Conservation (phyloP, 2,888 invertebrate species). For the Latrodectus hesperus region DNA sequence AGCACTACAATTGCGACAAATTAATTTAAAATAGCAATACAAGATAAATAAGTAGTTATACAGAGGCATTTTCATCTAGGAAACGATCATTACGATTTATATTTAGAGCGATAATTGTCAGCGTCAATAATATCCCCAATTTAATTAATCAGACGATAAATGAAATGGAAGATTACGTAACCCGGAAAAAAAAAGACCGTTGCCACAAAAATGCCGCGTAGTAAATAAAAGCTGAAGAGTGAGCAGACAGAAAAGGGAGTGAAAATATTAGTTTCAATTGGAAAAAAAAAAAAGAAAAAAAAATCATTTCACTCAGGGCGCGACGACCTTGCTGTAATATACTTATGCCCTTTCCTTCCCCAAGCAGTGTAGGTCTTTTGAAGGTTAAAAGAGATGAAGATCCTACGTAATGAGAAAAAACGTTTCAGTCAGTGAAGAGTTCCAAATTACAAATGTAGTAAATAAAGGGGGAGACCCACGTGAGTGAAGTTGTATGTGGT, state of each 20-base stretch:
- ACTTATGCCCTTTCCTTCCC: conserved; percentile 18
- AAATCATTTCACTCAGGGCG: conserved; percentile 5
- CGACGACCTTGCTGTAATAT: conserved; percentile 23
- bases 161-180: too few relatives aligned
- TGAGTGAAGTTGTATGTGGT: background rate
- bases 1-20: too few relatives aligned
- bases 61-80: too few relatives aligned
- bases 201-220: background rate
- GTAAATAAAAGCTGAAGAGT: background rate
- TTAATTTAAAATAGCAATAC: too few relatives aligned
- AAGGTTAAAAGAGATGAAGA: conserved; percentile 26
- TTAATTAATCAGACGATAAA: too few relatives aligned
- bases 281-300: conserved; percentile 4
- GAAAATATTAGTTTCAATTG: conserved; percentile 7
- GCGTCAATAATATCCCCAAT: too few relatives aligned
- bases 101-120: too few relatives aligned
- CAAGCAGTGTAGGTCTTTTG: conserved; percentile 21
- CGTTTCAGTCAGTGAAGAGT: background rate
- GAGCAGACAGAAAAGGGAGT: background rate
- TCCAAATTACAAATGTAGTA: conserved; percentile 11
- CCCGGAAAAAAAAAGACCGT: too few relatives aligned
- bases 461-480: conserved; percentile 1
- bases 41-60: too few relatives aligned
- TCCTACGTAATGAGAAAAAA: conserved; percentile 8
- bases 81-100: too few relatives aligned